Evolutionary conservation across 2,888 invertebrate genomes (phyloP).

Genomic region (Podabrus alpinus): DNA sequence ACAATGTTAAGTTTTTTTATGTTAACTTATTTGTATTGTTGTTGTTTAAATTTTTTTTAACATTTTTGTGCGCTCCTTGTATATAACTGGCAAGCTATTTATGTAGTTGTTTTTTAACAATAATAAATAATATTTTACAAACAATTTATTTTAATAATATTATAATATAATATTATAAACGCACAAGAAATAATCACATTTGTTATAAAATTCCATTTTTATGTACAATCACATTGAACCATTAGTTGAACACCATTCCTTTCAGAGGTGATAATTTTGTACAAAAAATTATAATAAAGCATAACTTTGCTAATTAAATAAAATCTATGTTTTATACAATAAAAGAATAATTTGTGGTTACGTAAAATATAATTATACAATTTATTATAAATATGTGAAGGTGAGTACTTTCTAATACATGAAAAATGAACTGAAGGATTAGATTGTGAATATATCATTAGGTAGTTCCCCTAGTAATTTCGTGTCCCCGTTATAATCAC

Average conservation of each 20-base stretch:
- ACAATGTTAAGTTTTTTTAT: not conserved
- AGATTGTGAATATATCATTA: no score
- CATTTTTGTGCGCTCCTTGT: not conserved
- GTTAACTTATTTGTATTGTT: not conserved
- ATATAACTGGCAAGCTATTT: not conserved
- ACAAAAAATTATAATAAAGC: not conserved
- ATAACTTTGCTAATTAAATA: not conserved
- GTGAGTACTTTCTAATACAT: not conserved
- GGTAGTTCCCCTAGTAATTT: not conserved
- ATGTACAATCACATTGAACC: not conserved
- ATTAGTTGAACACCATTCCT: not conserved
- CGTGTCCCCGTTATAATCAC: no score
- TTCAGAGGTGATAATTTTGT: not conserved
- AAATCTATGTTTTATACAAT: not conserved
- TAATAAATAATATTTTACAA: not conserved
- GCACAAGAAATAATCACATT: not conserved
- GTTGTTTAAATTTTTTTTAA: not conserved
- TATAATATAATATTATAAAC: not conserved
- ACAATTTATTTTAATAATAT: no score
- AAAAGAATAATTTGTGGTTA: not conserved
- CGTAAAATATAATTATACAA: not conserved
- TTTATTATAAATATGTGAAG: not conserved
- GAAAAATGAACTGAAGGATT: no score
- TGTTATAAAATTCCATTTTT: not conserved
- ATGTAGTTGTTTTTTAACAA: not conserved